These are phyloP conservation scores for Oryctes rhinoceros DNA, from an alignment of 1,140 invertebrate species.

Conservation along the genomic window DNA sequence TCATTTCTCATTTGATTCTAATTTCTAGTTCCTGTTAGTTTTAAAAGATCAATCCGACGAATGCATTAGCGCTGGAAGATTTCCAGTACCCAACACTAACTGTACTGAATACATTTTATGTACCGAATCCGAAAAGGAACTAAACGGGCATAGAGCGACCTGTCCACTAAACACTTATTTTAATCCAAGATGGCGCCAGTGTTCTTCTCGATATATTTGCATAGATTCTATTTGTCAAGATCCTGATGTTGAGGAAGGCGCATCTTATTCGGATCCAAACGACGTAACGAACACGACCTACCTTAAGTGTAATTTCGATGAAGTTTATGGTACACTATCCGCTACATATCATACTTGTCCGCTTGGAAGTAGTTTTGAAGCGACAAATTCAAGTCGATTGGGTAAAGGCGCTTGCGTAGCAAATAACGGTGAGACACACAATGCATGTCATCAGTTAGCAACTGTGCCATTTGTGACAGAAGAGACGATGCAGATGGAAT, in stretches of 20 bases:
- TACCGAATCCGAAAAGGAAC: not conserved
- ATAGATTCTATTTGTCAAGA: not conserved
- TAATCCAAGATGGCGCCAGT: not conserved
- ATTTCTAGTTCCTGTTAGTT: slow-evolving; percentile 1
- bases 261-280: not conserved
- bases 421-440: not conserved
- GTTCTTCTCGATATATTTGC: not conserved
- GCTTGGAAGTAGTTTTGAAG: not conserved
- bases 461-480: not conserved
- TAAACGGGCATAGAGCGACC: not conserved
- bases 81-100: slow-evolving; percentile 5
- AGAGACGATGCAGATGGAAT: not conserved
- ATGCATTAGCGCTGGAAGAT: not conserved
- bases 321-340: not conserved
- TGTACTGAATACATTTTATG: not conserved
- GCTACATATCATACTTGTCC: not conserved
- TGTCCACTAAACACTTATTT: not conserved
- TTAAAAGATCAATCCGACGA: not conserved
- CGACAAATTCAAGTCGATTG: not conserved
- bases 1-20: not conserved
- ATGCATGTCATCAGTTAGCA: not conserved
- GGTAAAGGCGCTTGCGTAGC: not conserved
- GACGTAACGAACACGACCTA: not conserved
- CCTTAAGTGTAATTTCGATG: not conserved
- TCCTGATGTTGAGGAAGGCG: not conserved